Conservation (phyloP, 2,797 vertebrate species). For the Silurus aristotelis region DNA sequence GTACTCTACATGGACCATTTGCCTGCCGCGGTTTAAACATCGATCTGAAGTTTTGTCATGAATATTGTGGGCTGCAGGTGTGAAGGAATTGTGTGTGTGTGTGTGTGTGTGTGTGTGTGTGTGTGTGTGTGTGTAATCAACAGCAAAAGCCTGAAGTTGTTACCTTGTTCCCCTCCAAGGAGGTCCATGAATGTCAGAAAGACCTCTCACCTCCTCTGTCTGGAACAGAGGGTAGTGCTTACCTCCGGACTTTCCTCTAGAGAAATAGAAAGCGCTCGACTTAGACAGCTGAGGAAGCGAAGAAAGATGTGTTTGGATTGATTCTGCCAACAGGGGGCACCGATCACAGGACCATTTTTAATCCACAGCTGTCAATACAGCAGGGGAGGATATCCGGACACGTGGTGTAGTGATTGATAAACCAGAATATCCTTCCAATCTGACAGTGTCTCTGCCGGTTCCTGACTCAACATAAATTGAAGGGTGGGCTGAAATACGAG, state of each 20-base stretch:
- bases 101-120: neutral
- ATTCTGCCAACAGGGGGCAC: constrained; percentile 32
- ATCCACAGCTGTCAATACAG: constrained; percentile 51
- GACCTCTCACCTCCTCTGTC: constrained; percentile 8
- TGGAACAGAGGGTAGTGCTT: constrained; percentile 26
- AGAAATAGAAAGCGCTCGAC: constrained; percentile 23
- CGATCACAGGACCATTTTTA: constrained; percentile 53
- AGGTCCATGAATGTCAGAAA: constrained; percentile 22
- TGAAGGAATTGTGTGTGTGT: neutral
- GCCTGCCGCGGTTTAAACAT: neutral
- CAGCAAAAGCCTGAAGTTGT: constrained; percentile 9
- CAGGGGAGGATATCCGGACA: constrained; percentile 23
- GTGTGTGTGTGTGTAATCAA: neutral
- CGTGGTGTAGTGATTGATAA: constrained; percentile 42
- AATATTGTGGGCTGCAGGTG: constrained; percentile 10
- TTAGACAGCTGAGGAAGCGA: constrained; percentile 17
- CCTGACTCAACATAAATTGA: constrained; percentile 38
- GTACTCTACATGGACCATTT: constrained; percentile 9
- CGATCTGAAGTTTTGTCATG: neutral
- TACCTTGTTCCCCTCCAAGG: neutral
- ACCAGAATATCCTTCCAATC: neutral
- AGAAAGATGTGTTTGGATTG: constrained; percentile 14
- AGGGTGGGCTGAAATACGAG: too few species aligned
- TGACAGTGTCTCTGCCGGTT: constrained; percentile 17
- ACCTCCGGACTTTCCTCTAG: constrained; percentile 9